phyloP scores from a whole-genome alignment of 2,888 invertebrate species.

The Acrocyrtus sp. region DNA sequence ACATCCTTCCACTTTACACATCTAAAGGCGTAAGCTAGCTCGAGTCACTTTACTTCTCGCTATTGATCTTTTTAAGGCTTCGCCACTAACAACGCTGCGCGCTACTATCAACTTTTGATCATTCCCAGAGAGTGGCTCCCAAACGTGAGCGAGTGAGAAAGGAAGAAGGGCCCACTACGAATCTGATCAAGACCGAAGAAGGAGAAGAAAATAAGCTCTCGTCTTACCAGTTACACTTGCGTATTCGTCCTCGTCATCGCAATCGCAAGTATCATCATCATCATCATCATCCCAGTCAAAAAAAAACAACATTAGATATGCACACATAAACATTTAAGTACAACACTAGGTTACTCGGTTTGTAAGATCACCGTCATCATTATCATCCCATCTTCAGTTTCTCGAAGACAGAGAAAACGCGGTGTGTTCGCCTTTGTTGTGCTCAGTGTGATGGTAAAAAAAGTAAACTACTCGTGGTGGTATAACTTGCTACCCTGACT shows the following conservation, averaged over 20 bases:
- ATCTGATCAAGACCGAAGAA: no score
- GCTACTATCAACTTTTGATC: not conserved
- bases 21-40: no score
- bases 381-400: slow-evolving; percentile 24
- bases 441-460: slow-evolving; percentile 13
- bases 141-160: not conserved
- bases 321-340: slow-evolving; percentile 47
- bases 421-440: slow-evolving; percentile 13
- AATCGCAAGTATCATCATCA: slow-evolving; percentile 11
- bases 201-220: slow-evolving; percentile 2
- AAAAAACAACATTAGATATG: slow-evolving; percentile 46
- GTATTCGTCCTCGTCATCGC: slow-evolving; percentile 19
- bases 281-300: slow-evolving; percentile 2
- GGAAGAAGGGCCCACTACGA: no score
- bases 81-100: no score
- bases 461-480: no score
- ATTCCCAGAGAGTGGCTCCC: not conserved
- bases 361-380: slow-evolving; percentile 46
- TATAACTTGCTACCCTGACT: not conserved
- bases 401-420: slow-evolving; percentile 27
- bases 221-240: slow-evolving; percentile 22
- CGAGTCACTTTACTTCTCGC: no score
- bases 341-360: slow-evolving; percentile 52
- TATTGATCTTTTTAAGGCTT: no score
- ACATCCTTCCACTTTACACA: no score